Percentiles rank a stretch among this genome's conserved stretches.
Conservation (phyloP, 2,797 vertebrate species). For the Tolypeutes matacus region DNA sequence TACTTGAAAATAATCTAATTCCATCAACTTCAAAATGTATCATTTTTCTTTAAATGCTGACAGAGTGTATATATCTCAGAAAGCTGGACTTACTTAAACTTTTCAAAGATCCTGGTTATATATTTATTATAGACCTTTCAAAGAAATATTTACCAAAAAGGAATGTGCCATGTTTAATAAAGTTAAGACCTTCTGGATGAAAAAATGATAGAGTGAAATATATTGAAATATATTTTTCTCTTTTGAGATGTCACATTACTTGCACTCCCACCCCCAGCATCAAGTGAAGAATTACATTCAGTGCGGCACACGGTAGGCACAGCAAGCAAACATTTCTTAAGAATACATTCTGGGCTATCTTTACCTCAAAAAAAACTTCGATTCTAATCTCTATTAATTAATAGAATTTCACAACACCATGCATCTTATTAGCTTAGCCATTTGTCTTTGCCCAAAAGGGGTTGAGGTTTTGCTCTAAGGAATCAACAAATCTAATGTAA, state of each 20-base stretch:
- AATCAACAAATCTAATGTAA: slow-evolving; percentile 71
- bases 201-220: slow-evolving; percentile 1
- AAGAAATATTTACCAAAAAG: slow-evolving; percentile 42
- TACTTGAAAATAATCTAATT: slow-evolving; percentile 46
- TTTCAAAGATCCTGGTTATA: slow-evolving; percentile 33
- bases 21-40: slow-evolving; percentile 34
- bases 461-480: slow-evolving; percentile 65
- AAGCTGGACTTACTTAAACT: slow-evolving; percentile 23
- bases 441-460: slow-evolving; percentile 64
- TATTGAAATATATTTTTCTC: not conserved
- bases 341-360: slow-evolving; percentile 57
- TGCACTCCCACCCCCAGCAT: not conserved
- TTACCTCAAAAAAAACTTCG: slow-evolving; percentile 52
- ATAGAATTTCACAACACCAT: slow-evolving; percentile 73
- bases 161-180: not conserved
- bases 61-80: not conserved
- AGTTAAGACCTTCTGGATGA: slow-evolving; percentile 10
- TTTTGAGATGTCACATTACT: not conserved
- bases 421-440: slow-evolving; percentile 67
- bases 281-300: slow-evolving; percentile 42
- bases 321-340: slow-evolving; percentile 47
- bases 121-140: slow-evolving; percentile 5
- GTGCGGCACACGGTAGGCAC: not conserved
- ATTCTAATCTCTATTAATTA: slow-evolving; percentile 73
- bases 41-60: slow-evolving; percentile 25